A percentile compares a stretch with the other conserved stretches of the same genome.
Evolutionary conservation across 2,113 vertebrate species (phyloP).

Genomic region (Cromileptes altivelis): DNA sequence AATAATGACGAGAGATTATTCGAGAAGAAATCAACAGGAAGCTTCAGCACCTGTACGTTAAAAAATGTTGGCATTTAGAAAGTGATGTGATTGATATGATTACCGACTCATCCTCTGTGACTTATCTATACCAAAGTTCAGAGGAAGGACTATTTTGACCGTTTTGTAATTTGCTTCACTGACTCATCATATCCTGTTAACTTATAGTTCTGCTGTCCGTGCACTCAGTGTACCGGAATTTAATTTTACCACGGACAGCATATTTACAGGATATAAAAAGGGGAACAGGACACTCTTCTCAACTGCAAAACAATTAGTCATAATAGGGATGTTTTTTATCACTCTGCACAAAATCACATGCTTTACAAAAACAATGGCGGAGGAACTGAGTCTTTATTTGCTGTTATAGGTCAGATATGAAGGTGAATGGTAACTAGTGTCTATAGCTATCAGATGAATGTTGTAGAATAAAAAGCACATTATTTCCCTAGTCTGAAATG

Average conservation of each 20-base stretch:
- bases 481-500: background rate
- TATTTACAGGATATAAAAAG: slow-evolving; percentile 18
- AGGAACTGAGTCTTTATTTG: background rate
- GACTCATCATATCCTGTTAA: background rate
- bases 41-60: background rate
- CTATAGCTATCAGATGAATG: too few relatives aligned
- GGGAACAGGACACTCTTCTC: slow-evolving; percentile 2
- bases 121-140: background rate
- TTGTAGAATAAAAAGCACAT: background rate
- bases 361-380: background rate
- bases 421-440: background rate
- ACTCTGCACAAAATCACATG: background rate
- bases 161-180: background rate
- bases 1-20: background rate
- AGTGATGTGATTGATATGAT: background rate
- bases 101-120: background rate
- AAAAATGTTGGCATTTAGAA: background rate
- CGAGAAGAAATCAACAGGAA: background rate
- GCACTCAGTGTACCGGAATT: background rate
- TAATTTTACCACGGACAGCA: slow-evolving; percentile 16
- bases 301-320: background rate
- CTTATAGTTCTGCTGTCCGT: background rate
- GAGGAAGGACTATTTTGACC: background rate
- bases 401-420: too few relatives aligned
- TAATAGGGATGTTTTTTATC: background rate